Evolutionary conservation across 1,140 invertebrate species (phyloP).

Genomic region (Solenopsis invicta): DNA sequence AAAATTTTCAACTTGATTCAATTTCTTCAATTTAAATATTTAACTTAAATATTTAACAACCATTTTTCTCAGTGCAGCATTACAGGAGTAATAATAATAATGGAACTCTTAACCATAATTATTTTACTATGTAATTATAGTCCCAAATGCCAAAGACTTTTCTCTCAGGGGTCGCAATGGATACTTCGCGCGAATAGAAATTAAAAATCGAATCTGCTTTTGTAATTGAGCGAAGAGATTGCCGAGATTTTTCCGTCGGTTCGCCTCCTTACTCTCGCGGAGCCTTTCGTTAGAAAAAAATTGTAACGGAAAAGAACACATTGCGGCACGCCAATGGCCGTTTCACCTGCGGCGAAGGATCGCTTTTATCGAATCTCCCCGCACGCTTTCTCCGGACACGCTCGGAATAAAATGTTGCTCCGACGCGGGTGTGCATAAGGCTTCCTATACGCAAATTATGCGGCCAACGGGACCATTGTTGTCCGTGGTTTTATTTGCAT

Average conservation of each 20-base stretch:
- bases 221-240: background rate
- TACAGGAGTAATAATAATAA: no score
- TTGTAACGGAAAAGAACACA: background rate
- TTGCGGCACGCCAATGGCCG: conserved; percentile 54
- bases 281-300: background rate
- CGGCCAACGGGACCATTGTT: conserved; percentile 19
- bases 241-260: background rate
- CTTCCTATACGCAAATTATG: conserved; percentile 50
- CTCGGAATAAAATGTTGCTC: conserved; percentile 57
- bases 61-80: no score
- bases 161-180: no score
- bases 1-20: no score
- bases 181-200: background rate
- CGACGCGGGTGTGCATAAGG: background rate
- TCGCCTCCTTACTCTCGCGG: background rate
- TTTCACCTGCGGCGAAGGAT: conserved; percentile 54
- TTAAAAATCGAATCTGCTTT: background rate
- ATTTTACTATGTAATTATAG: no score
- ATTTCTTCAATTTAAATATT: no score
- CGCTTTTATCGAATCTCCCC: conserved; percentile 40
- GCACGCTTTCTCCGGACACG: conserved; percentile 58
- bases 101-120: no score
- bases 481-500: conserved; percentile 29
- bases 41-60: no score
- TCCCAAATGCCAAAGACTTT: no score